Evolutionary conservation across 2,797 vertebrate species (phyloP).

Genomic region (Eulemur albifrons): DNA sequence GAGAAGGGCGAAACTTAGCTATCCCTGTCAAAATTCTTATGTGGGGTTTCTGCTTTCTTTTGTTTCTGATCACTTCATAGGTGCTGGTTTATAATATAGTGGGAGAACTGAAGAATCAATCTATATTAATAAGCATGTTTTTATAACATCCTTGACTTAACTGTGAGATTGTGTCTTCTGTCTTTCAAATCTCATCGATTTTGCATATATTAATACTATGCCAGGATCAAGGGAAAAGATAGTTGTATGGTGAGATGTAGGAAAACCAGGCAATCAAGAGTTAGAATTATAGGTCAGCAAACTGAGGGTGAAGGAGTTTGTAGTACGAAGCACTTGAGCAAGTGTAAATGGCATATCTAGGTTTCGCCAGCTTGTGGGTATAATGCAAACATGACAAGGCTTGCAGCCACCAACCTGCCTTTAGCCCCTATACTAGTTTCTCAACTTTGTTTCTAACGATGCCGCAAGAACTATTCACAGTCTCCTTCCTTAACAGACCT

Average conservation of each 20-base stretch:
- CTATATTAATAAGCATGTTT: not conserved
- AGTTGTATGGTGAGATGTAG: not conserved
- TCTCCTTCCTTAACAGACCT: not conserved
- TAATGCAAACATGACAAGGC: not conserved
- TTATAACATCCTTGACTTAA: conserved; percentile 12
- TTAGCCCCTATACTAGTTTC: not conserved
- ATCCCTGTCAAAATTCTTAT: not conserved
- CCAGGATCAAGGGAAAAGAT: not conserved
- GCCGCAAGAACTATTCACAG: not conserved
- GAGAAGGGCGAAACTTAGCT: not conserved
- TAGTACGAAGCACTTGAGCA: not conserved
- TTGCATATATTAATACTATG: not conserved
- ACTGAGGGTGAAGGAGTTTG: not conserved
- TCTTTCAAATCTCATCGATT: conserved; percentile 15
- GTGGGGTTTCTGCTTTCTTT: not conserved
- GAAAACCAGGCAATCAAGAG: not conserved
- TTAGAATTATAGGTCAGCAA: not conserved
- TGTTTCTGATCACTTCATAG: not conserved
- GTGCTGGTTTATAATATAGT: not conserved
- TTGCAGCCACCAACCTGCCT: not conserved
- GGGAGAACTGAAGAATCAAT: not conserved
- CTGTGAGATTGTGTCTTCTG: not conserved
- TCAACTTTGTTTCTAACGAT: not conserved
- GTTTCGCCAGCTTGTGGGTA: not conserved
- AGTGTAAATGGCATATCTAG: not conserved